Base-by-base conservation (phyloP, 92 coral and sea anemone species). In the Phymanthus crucifer region DNA sequence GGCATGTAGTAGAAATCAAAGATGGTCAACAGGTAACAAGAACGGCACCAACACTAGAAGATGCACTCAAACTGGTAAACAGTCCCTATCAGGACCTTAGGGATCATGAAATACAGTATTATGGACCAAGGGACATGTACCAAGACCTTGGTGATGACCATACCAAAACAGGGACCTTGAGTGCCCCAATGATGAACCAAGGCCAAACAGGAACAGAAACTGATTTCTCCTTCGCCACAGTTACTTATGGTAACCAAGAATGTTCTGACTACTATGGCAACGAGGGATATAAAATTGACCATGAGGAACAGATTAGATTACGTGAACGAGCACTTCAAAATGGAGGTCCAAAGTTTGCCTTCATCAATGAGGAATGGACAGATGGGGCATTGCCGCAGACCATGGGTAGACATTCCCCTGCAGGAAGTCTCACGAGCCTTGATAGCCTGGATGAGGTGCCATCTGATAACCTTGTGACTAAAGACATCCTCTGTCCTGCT, bases 371-470 rank as follows among this genome's bases (percentile, higher is more conserved):
- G 14, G 91, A 90, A 24, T 64, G 82, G 33, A 85, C 99, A 18
- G 92, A 93, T 31, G 99, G 98, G 7, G 99, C 91, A 6, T 50
- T 96, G 61, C 99, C 99, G 0, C 37, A 89, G 27, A 89, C 94
- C 48, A 95, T 95, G 89, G 89, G 93, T 6, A 85, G 93, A 43
- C 88, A 95, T 76, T 95, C 99, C 0, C 96, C 96, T 4, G 92
- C 90, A 2, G 99, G 96, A 58, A 96, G 99, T 75, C 56, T 96
- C 45, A 89, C 99, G 6, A 96, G 99, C 75, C 71, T 96, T 54
- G 99, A 96, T 58, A 96, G 99, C 66, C 84, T 96, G 19, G 99
- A 96, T 78, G 96, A 89, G 35, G 87, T 89, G 26, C 93, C 91
- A 46, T 81, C 78, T 17, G 86, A 80, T 66, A 72, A 32, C 27